These are phyloP conservation scores for Coregonus suidteri DNA, from an alignment of 2,797 vertebrate genomes.

Conservation along the genomic window DNA sequence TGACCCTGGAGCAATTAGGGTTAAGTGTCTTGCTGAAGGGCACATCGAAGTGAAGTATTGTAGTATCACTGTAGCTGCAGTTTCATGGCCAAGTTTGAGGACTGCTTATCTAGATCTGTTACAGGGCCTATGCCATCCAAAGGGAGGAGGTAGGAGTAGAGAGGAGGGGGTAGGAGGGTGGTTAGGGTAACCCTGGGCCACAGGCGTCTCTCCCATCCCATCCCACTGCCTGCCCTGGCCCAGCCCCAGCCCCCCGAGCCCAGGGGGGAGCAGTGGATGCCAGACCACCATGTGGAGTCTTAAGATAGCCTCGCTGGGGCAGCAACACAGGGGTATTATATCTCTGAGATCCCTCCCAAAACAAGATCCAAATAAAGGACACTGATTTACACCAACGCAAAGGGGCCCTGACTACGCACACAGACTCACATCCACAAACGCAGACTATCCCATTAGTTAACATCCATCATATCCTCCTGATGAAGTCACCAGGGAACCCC, in stretches of 20 bases:
- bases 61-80: constrained; percentile 14
- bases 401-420: constrained; percentile 55
- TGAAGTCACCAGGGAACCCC: constrained; percentile 69
- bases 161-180: constrained; percentile 15
- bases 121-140: constrained; percentile 55
- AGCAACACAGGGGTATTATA: constrained; percentile 74
- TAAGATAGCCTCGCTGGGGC: constrained; percentile 76
- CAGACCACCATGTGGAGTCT: constrained; percentile 77
- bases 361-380: constrained; percentile 66
- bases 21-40: no score
- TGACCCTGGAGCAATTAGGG: no score
- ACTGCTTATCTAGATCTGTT: constrained; percentile 62
- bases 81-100: constrained; percentile 51
- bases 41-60: neutral
- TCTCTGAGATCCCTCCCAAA: constrained; percentile 72
- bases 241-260: constrained; percentile 49
- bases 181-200: constrained; percentile 68
- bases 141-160: constrained; percentile 47
- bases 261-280: constrained; percentile 73
- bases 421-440: constrained; percentile 62
- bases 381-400: constrained; percentile 63
- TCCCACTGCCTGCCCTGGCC: constrained; percentile 49
- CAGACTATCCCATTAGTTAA: constrained; percentile 70
- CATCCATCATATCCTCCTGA: constrained; percentile 73
- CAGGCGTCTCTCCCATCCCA: constrained; percentile 62